phyloP scores from a whole-genome alignment of 1,140 invertebrate species.

The Venustaconcha ellipsiformis region DNA sequence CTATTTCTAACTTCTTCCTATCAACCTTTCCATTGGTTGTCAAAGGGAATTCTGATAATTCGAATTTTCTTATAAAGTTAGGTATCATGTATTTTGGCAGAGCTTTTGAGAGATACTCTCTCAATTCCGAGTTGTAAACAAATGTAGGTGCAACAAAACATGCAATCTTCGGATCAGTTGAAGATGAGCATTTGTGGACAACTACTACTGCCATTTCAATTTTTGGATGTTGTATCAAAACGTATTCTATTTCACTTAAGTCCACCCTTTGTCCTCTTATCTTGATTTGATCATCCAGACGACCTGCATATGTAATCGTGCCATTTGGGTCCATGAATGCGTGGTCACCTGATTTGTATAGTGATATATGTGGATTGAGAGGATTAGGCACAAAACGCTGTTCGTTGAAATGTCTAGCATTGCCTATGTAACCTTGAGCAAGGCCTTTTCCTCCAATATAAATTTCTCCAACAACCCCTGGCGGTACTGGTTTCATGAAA shows the following conservation, averaged over 20 bases:
- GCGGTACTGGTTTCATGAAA: conserved; percentile 48
- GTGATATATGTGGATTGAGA: conserved; percentile 1
- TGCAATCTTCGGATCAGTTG: conserved; percentile 34
- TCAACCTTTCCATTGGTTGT: conserved; percentile 53
- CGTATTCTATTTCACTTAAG: conserved; percentile 50
- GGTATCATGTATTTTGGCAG: conserved; percentile 52
- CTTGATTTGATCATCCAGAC: conserved; percentile 51
- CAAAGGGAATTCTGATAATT: conserved; percentile 40
- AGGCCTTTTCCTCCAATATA: conserved; percentile 47
- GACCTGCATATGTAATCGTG: conserved; percentile 44
- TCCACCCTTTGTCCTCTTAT: conserved; percentile 48
- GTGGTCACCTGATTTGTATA: conserved; percentile 53
- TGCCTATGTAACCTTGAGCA: conserved; percentile 44
- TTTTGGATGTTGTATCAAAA: conserved; percentile 47
- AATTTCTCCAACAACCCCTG: conserved; percentile 49
- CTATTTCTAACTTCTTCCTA: conserved; percentile 37
- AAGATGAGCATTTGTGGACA: conserved; percentile 33
- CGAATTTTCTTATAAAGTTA: conserved; percentile 40
- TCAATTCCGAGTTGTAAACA: conserved; percentile 40
- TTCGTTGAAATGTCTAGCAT: conserved; percentile 34
- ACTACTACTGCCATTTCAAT: conserved; percentile 49
- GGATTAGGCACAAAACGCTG: conserved; percentile 44
- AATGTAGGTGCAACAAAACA: conserved; percentile 46
- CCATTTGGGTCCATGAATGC: conserved; percentile 41
- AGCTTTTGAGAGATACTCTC: conserved; percentile 42